phyloP scores from a whole-genome alignment of 1,140 invertebrate genomes.

The Bombyx mandarina region DNA sequence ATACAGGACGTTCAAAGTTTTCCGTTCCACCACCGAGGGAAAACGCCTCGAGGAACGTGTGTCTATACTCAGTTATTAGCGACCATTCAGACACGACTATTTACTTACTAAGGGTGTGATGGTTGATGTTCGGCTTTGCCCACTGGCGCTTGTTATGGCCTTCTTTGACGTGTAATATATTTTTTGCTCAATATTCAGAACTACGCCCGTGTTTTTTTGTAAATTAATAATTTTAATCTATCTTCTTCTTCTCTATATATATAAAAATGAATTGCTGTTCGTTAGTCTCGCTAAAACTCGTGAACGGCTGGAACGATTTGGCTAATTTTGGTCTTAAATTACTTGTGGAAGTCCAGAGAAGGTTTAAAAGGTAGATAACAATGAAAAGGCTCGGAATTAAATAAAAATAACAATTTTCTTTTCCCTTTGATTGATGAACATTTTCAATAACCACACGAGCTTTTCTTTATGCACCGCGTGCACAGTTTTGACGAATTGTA shows the following conservation, averaged over 20 bases:
- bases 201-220: background rate
- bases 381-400: too few relatives aligned
- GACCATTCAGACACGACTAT: conserved; percentile 53
- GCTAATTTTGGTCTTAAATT: too few relatives aligned
- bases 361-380: too few relatives aligned
- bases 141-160: conserved; percentile 16
- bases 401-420: too few relatives aligned
- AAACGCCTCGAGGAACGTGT: conserved; percentile 32
- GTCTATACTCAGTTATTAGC: conserved; percentile 48
- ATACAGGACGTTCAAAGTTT: conserved; percentile 40
- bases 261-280: too few relatives aligned
- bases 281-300: too few relatives aligned
- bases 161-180: background rate
- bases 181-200: background rate
- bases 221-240: too few relatives aligned
- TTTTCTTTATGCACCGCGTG: conserved; percentile 24
- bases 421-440: background rate
- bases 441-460: conserved; percentile 6
- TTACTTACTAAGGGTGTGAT: conserved; percentile 40
- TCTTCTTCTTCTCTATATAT: background rate
- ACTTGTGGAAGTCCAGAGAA: too few relatives aligned
- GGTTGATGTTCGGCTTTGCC: conserved; percentile 23
- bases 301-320: too few relatives aligned
- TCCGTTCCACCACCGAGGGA: conserved; percentile 20
- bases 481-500: conserved; percentile 29